Base-by-base conservation (phyloP, 2,113 vertebrate genomes). In the Albula goreensis region DNA sequence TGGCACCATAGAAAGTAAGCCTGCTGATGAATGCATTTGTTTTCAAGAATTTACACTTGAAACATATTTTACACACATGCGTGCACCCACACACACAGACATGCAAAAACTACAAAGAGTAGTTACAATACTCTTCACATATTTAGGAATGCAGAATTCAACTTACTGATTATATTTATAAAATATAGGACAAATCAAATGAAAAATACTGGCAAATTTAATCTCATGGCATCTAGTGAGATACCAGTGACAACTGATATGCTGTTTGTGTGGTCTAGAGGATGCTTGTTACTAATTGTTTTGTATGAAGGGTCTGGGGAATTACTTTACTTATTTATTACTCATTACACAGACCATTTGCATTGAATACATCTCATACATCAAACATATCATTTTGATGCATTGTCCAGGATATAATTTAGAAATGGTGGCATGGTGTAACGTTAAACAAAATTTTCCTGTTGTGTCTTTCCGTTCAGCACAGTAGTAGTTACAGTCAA, bases 161-260 rank as follows among this genome's bases (percentile, higher is more conserved):
- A 41, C 31, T 41, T 41, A 41, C 31, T 41, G 31, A 41, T 41
- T 41, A 41, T 41, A 41, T 41, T 41, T 41, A 41, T 41, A 41
- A 41, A 41, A 41, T 41, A 41, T 41, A 56, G 53, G 12, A 12
- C 53, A 56, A 56, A 56, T 56, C 53, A 6, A 56, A 56, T 7
- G 53, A 56, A 9, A 12, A 12, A 56, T 9, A 56, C 90, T 86
- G 90, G 92, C 89, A 91, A 89, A 90, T 92, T 95, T 95, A 92
- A 95, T 92, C 91, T 91, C 31, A 94, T 87, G 80, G 90, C 93
- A 17, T 93, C 93, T 91, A 89, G 92, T 92, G 92, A 93, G 94
- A 93, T 94, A 93, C 90, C 85, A 87, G 89, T 89, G 84, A 90
- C 88, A 90, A 90, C 92, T 94, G 94, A 95, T 93, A 92, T 85